Conservation (phyloP, 2,113 vertebrate species). For the Bos indicus region DNA sequence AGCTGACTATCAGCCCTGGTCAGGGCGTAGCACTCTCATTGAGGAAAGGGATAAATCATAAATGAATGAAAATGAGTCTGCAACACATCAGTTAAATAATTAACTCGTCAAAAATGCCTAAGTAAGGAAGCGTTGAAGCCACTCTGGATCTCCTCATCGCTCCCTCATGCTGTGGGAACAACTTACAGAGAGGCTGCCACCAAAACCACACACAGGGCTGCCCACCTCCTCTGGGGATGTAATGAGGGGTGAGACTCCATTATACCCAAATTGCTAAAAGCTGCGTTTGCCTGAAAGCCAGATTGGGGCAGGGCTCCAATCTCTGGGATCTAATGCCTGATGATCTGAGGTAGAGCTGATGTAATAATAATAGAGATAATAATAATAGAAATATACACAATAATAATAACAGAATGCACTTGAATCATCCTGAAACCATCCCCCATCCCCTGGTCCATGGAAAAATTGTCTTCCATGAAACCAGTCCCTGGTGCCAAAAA, state of each 20-base stretch:
- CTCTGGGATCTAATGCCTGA: background rate
- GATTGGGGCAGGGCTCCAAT: background rate
- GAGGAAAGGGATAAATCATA: background rate
- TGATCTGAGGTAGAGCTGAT: background rate
- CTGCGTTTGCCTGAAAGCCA: background rate
- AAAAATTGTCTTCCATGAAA: background rate
- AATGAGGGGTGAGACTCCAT: background rate
- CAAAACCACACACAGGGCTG: background rate
- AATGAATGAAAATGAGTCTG: background rate
- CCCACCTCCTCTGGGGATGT: background rate
- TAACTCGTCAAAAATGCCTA: background rate
- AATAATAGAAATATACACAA: background rate
- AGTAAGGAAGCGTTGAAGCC: background rate
- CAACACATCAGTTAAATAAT: background rate
- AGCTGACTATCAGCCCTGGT: background rate
- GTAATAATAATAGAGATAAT: background rate
- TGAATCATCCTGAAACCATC: background rate
- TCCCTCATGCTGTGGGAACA: background rate
- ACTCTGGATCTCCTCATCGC: fast-evolving
- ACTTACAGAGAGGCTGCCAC: background rate
- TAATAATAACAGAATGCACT: background rate
- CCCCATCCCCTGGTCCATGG: background rate
- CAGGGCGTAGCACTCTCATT: background rate
- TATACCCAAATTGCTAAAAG: background rate
- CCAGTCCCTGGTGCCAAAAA: background rate